These are phyloP conservation scores for Yponomeuta malinellus DNA, from an alignment of 2,888 invertebrate species.

Conservation along the genomic window DNA sequence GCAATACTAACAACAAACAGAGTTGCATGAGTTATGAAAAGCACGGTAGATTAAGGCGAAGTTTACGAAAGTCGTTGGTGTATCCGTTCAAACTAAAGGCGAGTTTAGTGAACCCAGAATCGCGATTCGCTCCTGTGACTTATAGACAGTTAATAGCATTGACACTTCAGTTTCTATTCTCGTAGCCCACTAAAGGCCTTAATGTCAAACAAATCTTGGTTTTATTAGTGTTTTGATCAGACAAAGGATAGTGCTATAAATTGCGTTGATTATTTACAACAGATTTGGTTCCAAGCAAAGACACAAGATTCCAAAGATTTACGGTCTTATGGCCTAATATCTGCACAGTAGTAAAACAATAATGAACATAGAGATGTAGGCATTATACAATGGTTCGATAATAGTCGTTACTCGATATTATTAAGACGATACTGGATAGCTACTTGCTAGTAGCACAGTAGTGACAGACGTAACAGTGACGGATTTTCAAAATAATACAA, in stretches of 20 bases:
- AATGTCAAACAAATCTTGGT: constrained; percentile 1
- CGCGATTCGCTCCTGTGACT: constrained; percentile 27
- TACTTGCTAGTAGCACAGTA: no score
- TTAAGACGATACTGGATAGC: no score
- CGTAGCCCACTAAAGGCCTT: neutral
- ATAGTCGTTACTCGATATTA: no score
- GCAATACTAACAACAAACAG: neutral
- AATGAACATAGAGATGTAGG: no score
- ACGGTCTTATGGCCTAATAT: no score
- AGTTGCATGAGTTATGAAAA: constrained; percentile 2
- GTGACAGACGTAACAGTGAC: no score
- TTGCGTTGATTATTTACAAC: neutral
- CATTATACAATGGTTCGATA: no score
- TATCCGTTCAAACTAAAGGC: neutral
- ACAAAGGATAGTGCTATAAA: neutral
- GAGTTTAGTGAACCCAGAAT: constrained; percentile 48
- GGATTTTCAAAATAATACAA: no score
- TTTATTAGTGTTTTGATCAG: constrained; percentile 7
- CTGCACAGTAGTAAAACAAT: no score
- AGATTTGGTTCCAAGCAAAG: neutral
- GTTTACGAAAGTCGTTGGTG: neutral
- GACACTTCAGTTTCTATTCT: neutral
- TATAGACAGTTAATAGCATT: constrained; percentile 3
- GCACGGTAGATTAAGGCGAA: neutral
- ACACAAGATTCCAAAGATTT: no score